A percentile compares a stretch with the other conserved stretches of the same genome.
Evolutionary conservation across 2,797 vertebrate genomes (phyloP).

Genomic region (Euphonia xanthogaster): DNA sequence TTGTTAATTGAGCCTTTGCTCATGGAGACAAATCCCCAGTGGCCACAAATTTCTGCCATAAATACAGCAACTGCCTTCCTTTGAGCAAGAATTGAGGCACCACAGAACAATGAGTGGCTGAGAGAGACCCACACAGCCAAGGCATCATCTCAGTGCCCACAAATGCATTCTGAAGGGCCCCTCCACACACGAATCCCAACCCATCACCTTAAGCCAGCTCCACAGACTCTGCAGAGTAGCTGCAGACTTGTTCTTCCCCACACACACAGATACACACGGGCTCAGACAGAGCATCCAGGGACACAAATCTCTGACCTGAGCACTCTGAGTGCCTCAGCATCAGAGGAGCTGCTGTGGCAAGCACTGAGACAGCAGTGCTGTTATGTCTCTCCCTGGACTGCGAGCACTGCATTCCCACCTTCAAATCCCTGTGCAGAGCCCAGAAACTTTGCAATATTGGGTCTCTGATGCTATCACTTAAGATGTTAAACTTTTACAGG

Average conservation of each 20-base stretch:
- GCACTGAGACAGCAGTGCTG: accelerated
- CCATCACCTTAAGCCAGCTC: background rate
- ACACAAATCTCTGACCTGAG: background rate
- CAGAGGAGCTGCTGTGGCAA: background rate
- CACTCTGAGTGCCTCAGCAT: background rate
- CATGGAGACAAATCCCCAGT: background rate
- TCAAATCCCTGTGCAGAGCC: background rate
- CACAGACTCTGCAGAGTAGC: background rate
- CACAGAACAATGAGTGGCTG: background rate
- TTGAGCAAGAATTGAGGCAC: background rate
- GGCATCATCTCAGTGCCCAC: background rate
- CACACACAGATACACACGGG: accelerated
- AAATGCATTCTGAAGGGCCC: background rate
- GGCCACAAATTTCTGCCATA: background rate
- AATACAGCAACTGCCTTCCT: background rate
- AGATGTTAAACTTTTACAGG: background rate
- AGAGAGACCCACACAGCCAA: background rate
- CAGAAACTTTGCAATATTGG: background rate
- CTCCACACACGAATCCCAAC: background rate
- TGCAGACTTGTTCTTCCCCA: background rate
- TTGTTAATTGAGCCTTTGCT: background rate
- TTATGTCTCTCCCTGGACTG: background rate
- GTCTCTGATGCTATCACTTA: background rate
- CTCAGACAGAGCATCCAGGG: background rate
- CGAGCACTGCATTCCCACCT: background rate